These are phyloP conservation scores for Sitta europaea DNA, from an alignment of 2,113 vertebrate genomes.

Conservation along the genomic window DNA sequence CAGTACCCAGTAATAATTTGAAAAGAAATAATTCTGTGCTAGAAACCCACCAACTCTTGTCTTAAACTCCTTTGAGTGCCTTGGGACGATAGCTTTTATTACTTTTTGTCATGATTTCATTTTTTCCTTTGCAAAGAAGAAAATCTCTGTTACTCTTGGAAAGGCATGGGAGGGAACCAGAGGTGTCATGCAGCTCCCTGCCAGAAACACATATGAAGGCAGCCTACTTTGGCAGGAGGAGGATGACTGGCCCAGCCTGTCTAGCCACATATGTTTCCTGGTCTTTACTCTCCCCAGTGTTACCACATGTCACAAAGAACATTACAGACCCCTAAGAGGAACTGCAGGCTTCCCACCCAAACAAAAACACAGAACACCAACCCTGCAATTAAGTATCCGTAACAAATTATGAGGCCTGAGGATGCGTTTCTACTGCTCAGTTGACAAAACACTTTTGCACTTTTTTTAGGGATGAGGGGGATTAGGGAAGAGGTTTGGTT, in stretches of 20 bases:
- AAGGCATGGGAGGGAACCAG: slow-evolving; percentile 22
- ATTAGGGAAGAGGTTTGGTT: not conserved
- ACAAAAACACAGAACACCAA: not conserved
- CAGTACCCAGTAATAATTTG: not conserved
- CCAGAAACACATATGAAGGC: slow-evolving; percentile 46
- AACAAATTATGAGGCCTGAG: not conserved
- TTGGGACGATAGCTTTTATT: not conserved
- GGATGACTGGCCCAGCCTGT: not conserved
- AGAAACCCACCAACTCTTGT: not conserved
- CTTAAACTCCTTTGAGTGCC: not conserved
- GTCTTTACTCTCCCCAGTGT: slow-evolving; percentile 3
- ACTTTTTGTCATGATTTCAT: slow-evolving; percentile 42
- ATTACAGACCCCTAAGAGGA: not conserved
- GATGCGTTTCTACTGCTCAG: not conserved
- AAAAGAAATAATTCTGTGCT: not conserved
- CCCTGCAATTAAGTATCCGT: not conserved
- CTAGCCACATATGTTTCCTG: slow-evolving; percentile 30
- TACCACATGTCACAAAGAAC: slow-evolving; percentile 34
- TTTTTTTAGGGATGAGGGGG: not conserved
- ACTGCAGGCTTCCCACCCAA: slow-evolving; percentile 20
- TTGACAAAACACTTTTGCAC: not conserved
- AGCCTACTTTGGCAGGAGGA: slow-evolving; percentile 46
- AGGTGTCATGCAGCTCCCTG: slow-evolving; percentile 41
- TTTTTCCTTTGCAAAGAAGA: slow-evolving; percentile 44
- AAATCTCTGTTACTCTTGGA: slow-evolving; percentile 58